Evolutionary conservation across 2,113 vertebrate genomes (phyloP), one percentile per base, ranked within the genome.

Genomic region (Phyllostomus discolor): DNA sequence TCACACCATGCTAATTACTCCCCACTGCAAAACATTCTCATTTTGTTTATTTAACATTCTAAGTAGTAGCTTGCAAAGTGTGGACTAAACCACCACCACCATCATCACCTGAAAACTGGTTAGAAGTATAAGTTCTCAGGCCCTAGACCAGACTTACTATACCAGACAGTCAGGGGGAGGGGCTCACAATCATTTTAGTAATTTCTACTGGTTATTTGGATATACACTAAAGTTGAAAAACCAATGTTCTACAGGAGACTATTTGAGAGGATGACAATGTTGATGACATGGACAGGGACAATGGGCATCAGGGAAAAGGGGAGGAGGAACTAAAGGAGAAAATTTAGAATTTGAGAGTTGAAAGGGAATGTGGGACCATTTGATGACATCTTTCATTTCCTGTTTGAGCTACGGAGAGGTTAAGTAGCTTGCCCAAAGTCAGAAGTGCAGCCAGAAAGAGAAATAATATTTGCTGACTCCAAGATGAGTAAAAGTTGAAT

Each of bases 391-490:
- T 57, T 88, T 93, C 31, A 59, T 75, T 94, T 89, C 62, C 75
- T 87, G 0, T 12, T 7, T 28, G 43, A 69, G 12, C 20, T 50
- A 26, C 0, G 5, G 24, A 82, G 66, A 79, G 35, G 48, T 69
- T 33, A 54, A 67, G 11, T 41, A 22, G 12, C 50, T 89, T 87
- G 59, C 26, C 28, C 4, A 50, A 93, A 26, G 43, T 43, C 41
- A 67, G 50, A 91, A 88, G 59, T 28, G 62, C 7, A 52, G 8
- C 8, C 54, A 91, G 64, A 41, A 64, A 81, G 88, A 81, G 3
- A 78, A 94, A 48, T 48, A 31, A 6, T 72, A 50, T 86, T 93
- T 95, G 70, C 35, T 72, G 12, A 38, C 38, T 81, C 14, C n/a
- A 59, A 76, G 12, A 41, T 59, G 41, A 82, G 7, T 80, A 64